Evolutionary conservation across 2,888 invertebrate species (phyloP), one percentile per base, ranked within the genome.

Genomic region (Drosophila paramelanica): DNA sequence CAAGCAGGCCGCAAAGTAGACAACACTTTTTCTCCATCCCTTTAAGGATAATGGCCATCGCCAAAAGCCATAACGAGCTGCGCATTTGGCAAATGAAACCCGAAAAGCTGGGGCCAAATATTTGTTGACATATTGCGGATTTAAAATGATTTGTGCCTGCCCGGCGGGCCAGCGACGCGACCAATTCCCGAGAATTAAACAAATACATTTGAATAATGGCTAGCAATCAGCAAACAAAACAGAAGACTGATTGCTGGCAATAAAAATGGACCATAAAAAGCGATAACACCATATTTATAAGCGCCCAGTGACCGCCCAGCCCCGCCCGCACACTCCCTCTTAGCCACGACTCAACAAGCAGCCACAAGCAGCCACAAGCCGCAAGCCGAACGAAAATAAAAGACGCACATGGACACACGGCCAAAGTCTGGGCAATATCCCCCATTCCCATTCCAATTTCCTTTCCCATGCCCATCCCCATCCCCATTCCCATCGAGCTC

Each of bases 201-300:
- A 86, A 86, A 86, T 84, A 88, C 89, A 86, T 86, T 86, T 86
- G 89, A 86, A 86, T 86, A 86, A 86, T 87, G 85, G 79, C 77
- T 57, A 53, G 81, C 89, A 86, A 86, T 86, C 89, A 89, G 88
- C 89, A 82, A 82, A 78, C 81, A 83, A 77, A 84, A 84, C 83
- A 75, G 68, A 88, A 77, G 81, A 90, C 85, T 90, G 89, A 89
- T 90, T 90, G 90, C 89, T 67, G 60, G 81, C 84, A 88, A 89
- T 89, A 90, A 89, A 90, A 89, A 75, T 77, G 88, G 79, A 81
- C 88, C 88, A 90, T 89, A 90, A 89, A 89, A 90, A 80, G 83
- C 81, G 90, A 90, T 89, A 90, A 89, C 89, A 90, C 86, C 89
- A 89, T 89, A 90, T 90, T 90, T 89, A 87, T 87, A 89, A 86